phyloP scores from a whole-genome alignment of 1,140 invertebrate species.

The Habropoda laboriosa region DNA sequence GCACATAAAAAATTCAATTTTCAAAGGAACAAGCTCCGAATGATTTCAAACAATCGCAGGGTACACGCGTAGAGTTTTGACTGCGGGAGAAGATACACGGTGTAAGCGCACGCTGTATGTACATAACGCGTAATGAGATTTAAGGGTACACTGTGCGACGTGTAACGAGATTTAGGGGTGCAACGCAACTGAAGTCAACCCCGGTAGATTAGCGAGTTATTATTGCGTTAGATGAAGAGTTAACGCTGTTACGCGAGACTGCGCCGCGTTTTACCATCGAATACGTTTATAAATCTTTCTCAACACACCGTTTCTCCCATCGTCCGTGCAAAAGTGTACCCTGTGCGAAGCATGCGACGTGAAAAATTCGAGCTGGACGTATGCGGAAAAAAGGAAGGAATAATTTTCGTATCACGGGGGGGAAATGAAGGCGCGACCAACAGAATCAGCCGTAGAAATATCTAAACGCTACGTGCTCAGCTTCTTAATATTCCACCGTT shows the following conservation, averaged over 20 bases:
- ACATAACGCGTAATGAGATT: constrained; percentile 14
- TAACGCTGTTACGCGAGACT: background rate
- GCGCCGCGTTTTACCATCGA: background rate
- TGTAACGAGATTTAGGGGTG: constrained; percentile 9
- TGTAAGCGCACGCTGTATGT: background rate
- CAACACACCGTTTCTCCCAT: too few relatives aligned
- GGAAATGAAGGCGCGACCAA: background rate
- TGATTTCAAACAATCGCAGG: background rate
- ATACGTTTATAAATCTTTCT: background rate
- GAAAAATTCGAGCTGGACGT: too few relatives aligned
- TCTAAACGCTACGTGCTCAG: background rate
- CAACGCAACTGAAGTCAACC: background rate
- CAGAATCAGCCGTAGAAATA: background rate
- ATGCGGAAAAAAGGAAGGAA: too few relatives aligned
- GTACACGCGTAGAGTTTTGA: background rate
- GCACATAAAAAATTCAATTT: background rate
- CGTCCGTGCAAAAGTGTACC: too few relatives aligned
- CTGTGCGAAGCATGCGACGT: too few relatives aligned
- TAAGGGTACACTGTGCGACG: constrained; percentile 1
- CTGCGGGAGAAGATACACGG: background rate
- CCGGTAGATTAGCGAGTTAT: constrained; percentile 8
- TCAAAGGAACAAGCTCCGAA: too few relatives aligned
- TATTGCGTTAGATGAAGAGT: constrained; percentile 17
- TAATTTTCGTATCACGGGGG: background rate
- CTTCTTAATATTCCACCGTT: constrained; percentile 5